phyloP scores from a whole-genome alignment of 2,797 vertebrate species.

The Propithecus perrieri region DNA sequence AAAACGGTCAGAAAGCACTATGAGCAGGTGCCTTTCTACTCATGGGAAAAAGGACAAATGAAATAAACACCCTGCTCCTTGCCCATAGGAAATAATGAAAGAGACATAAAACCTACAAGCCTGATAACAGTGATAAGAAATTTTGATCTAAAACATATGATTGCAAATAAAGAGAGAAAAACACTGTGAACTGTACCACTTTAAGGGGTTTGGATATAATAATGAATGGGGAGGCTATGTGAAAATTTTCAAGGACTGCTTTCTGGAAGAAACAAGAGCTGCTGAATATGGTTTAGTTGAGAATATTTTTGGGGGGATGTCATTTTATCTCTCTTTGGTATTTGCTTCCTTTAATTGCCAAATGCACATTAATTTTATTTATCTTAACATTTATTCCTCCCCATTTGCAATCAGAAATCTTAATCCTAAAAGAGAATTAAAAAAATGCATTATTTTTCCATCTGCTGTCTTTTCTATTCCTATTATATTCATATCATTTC shows the following conservation, averaged over 20 bases:
- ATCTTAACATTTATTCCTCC: conserved; percentile 36
- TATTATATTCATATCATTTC: conserved; percentile 59
- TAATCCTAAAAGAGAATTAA: conserved; percentile 45
- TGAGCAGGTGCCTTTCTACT: background rate
- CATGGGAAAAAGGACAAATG: background rate
- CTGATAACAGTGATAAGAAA: background rate
- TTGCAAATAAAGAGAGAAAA: background rate
- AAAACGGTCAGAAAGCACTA: background rate
- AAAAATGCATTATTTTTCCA: conserved; percentile 44
- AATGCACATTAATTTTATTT: conserved; percentile 54
- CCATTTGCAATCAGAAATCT: conserved; percentile 41
- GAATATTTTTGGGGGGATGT: background rate
- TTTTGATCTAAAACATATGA: background rate
- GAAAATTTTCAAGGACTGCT: background rate
- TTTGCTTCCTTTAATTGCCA: conserved; percentile 46
- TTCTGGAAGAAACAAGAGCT: background rate
- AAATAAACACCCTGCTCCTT: background rate
- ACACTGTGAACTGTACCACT: background rate
- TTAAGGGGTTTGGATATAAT: background rate
- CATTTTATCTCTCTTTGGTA: background rate
- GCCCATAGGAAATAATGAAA: background rate
- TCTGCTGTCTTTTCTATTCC: conserved; percentile 46
- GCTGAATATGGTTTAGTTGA: background rate
- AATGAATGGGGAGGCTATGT: background rate
- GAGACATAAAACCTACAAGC: background rate